Conservation (phyloP, 2,888 invertebrate species). For the Melieria picta region DNA sequence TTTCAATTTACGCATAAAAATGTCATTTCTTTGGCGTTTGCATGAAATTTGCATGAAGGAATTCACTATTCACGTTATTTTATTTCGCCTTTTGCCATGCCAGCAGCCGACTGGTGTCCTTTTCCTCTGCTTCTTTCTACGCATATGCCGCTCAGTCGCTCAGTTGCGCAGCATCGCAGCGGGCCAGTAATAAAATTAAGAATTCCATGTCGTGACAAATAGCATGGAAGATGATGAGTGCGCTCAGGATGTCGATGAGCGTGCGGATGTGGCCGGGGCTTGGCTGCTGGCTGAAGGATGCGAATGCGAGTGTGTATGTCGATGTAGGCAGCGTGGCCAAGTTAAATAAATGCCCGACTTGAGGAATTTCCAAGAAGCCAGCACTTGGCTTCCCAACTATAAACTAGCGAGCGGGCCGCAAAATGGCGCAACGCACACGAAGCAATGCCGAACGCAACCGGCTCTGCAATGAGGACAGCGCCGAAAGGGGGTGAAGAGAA, state of each 20-base stretch:
- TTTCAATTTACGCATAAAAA: slow-evolving; percentile 64
- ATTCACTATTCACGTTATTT: slow-evolving; percentile 37
- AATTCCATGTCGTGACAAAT: slow-evolving; percentile 63
- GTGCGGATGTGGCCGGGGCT: slow-evolving; percentile 29
- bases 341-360: slow-evolving; percentile 6
- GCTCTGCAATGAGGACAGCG: no score
- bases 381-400: no score
- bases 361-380: not conserved
- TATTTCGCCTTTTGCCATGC: not conserved
- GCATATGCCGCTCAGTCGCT: not conserved
- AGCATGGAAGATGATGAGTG: slow-evolving; percentile 34
- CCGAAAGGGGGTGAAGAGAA: not conserved
- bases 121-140: no score
- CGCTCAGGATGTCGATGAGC: slow-evolving; percentile 11
- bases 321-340: not conserved
- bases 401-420: no score
- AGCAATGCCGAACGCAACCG: no score
- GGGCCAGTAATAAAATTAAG: slow-evolving; percentile 60
- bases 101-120: no score
- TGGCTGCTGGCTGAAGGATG: not conserved
- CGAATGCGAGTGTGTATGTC: not conserved
- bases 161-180: slow-evolving; percentile 47
- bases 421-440: no score
- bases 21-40: slow-evolving; percentile 49
- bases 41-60: slow-evolving; percentile 56